Evolutionary conservation across 2,113 vertebrate genomes (phyloP), one percentile per base, ranked within the genome.

Genomic region (Gobio gobio): DNA sequence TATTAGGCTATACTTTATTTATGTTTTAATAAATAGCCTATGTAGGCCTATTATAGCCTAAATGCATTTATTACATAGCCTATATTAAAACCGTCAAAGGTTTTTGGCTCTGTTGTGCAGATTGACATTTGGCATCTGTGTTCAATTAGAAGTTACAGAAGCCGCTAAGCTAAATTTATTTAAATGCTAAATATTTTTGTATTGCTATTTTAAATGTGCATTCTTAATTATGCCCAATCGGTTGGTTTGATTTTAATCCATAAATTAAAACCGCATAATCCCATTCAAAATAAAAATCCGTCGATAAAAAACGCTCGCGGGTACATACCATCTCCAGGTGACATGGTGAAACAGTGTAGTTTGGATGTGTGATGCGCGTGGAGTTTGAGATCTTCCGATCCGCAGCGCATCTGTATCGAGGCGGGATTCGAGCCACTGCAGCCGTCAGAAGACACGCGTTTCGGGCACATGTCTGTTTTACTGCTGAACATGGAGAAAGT

Each of bases 381-480:
- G 26, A 54, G 80, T 58, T 83, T 83, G 80, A 83, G 80, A 18
- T 83, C 66, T 51, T 68, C 78, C 29, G 78, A 47, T 4, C 78
- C 78, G 61, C 36, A 92, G 92, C 83, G 84, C 83, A 26, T 91
- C 24, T 85, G 88, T 43, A 54, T 68, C 83, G 58, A 64, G 22
- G 64, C 61, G 43, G 93, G 93, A 61, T 92, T 88, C 40, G 94
- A 85, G 59, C 73, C 92, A 5, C 92, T 93, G 12, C 49, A 51
- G 14, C 88, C 64, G 29, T 87, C 91, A 88, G 58, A 89, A 76
- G 91, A 92, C 88, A 90, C 91, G 10, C 89, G 85, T 88, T 94
- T 95, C 70, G 93, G 90, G 59, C 95, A 95, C 86, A 95, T 91
- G 82, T 94, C 96, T 86, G 95, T 91, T 87, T 93, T 94, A 77